Percentiles rank a stretch among this genome's conserved stretches.
Evolutionary conservation across 2,797 vertebrate species (phyloP).

Genomic region (Gila robusta): DNA sequence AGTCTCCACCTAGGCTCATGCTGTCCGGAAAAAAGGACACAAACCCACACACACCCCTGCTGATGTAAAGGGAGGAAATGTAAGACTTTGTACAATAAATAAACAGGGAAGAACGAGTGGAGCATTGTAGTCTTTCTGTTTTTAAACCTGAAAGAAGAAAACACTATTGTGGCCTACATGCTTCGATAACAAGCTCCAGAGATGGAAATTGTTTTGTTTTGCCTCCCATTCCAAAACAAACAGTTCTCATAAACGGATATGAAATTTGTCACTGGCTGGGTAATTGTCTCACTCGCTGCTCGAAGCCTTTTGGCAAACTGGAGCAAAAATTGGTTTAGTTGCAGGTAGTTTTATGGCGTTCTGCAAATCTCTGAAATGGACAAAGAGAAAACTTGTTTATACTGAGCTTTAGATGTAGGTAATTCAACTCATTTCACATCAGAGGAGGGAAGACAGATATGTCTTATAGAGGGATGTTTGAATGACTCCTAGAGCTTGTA

Average conservation of each 20-base stretch:
- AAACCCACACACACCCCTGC: neutral
- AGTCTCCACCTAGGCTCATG: neutral
- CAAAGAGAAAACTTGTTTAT: conserved; percentile 28
- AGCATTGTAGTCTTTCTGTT: neutral
- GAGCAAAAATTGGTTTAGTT: conserved; percentile 24
- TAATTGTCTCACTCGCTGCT: conserved; percentile 17
- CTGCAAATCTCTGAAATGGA: conserved; percentile 28
- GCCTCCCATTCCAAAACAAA: neutral
- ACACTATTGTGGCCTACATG: neutral
- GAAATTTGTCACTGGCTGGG: conserved; percentile 1
- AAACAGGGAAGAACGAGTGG: neutral
- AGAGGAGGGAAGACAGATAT: neutral
- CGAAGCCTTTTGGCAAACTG: conserved; percentile 19
- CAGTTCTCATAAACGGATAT: conserved; percentile 26
- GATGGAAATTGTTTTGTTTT: conserved; percentile 24
- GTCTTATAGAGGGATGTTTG: neutral
- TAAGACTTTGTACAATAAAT: neutral
- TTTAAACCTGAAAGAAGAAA: neutral
- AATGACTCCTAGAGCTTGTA: neutral
- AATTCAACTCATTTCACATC: neutral
- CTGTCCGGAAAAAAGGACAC: neutral
- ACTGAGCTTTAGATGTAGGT: neutral
- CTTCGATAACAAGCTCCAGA: neutral
- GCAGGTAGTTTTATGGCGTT: neutral
- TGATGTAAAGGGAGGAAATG: neutral